Evolutionary conservation across 2,113 vertebrate genomes (phyloP), one percentile per base, ranked within the genome.

Genomic region (Dolichotis patagonum): DNA sequence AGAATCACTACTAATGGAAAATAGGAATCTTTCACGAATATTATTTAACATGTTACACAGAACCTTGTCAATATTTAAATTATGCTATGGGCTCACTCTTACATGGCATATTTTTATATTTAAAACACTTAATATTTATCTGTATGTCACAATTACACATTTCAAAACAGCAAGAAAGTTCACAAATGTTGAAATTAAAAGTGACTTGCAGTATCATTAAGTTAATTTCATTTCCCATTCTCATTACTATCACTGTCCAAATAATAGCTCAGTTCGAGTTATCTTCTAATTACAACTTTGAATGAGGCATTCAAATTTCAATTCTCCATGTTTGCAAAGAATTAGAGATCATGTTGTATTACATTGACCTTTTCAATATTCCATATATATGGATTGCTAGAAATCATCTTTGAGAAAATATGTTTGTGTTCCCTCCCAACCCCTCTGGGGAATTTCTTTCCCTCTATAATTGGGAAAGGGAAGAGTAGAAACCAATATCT

Each of bases 311-410:
- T 90, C 71, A 93, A 98, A 98, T 98, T 98, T 98, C 98, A 98
- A 97, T 98, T 93, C 65, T 88, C 97, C 80, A 73, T 97, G 95
- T 96, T 97, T 97, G 97, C 85, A 98, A 97, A 98, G 89, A 98
- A 98, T 97, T 98, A 97, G 75, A 89, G 69, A 82, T 91, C 69
- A 43, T 62, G 56, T 30, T 94, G 71, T 85, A 97, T 94, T 91
- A 91, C 80, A 54, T 38, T 98, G 97, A 99, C 97, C 98, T 98
- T 99, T 98, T 98, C 97, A 98, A 26, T 98, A 98, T 97, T 98
- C 97, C 85, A 90, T 62, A 88, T 71, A 97, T 96, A 95, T 0
- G 7, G 35, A 94, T 94, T 95, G 63, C 58, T 97, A 89, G 84
- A 96, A 93, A 80, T 26, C 65, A 67, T 52, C 91, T 97, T 91